These are phyloP conservation scores for Diabrotica balteata DNA, from an alignment of 2,888 invertebrate genomes.

Conservation along the genomic window DNA sequence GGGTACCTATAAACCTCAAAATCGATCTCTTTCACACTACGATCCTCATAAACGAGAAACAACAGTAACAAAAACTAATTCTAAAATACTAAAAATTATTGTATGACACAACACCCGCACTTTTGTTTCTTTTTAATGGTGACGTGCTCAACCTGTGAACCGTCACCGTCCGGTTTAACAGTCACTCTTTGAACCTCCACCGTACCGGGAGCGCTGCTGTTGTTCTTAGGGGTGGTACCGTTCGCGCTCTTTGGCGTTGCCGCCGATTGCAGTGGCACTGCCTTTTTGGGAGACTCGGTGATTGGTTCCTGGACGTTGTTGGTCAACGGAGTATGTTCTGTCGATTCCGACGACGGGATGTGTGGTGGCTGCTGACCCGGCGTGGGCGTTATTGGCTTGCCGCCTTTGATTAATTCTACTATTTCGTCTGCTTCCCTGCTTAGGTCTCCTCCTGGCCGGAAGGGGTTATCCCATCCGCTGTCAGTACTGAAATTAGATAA, in stretches of 20 bases:
- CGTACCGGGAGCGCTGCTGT: slow-evolving; percentile 61
- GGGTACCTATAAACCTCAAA: slow-evolving; percentile 17
- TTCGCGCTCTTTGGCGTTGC: slow-evolving; percentile 52
- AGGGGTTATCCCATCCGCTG: slow-evolving; percentile 97
- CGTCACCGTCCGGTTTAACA: slow-evolving; percentile 72
- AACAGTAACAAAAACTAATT: slow-evolving; percentile 19
- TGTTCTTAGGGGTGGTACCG: slow-evolving; percentile 52
- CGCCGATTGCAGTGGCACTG: slow-evolving; percentile 56
- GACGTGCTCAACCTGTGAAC: slow-evolving; percentile 86
- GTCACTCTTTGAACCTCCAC: slow-evolving; percentile 77
- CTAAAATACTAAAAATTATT: slow-evolving; percentile 65
- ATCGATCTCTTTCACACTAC: slow-evolving; percentile 21
- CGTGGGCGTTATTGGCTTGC: slow-evolving; percentile 83
- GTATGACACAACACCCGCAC: slow-evolving; percentile 93
- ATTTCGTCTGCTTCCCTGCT: slow-evolving; percentile 96
- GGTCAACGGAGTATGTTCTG: slow-evolving; percentile 47
- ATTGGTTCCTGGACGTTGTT: slow-evolving; percentile 45
- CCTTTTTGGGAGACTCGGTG: slow-evolving; percentile 50
- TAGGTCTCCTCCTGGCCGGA: slow-evolving; percentile 94
- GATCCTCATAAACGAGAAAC: slow-evolving; percentile 15
- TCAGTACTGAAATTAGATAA: slow-evolving; percentile 75
- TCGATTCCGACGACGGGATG: slow-evolving; percentile 62
- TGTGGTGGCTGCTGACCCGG: slow-evolving; percentile 66
- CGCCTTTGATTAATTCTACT: slow-evolving; percentile 91
- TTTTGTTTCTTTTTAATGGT: slow-evolving; percentile 94